Evolutionary conservation across 2,113 vertebrate species (phyloP), one percentile per base, ranked within the genome.

Genomic region (Sinocyclocheilus grahami): DNA sequence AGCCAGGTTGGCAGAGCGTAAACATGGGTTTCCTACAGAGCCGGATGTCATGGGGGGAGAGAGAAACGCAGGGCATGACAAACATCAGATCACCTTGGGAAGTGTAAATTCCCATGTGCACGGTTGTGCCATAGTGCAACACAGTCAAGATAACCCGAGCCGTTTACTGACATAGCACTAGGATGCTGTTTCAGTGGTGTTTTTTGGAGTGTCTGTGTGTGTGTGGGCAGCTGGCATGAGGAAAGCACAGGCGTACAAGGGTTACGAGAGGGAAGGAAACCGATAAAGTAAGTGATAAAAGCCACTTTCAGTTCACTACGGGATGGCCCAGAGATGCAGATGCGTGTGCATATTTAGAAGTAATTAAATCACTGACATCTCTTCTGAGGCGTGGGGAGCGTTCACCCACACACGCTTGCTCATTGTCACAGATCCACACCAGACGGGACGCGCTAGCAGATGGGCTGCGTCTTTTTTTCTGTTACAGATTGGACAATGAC

Each of bases 401-500:
- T 62, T 87, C 81, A 78, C 63, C 65, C 86, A 82, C 88, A 53
- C 77, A 65, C 48, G 3, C 48, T 77, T 78, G 42, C 69, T 62
- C 80, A 39, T 58, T 63, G 84, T 86, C 84, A 88, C 74, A 75
- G 62, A 58, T 60, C 33, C 65, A 14, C 51, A 42, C 30, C 85
- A 89, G 83, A 89, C 71, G 75, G 83, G 79, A 79, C 67, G 62
- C 14, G 20, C 48, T 74, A 83, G 79, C 89, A 90, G 89, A 90
- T 90, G 89, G 89, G 65, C 76, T 77, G 37, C 60, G 24, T 83
- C 83, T 87, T 81, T 81, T 33, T 53, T 55, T 77, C 81, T 46
- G 48, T 80, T 86, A 51, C 87, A 84, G 86, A 87, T 88, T 86
- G 87, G 86, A 87, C 83, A 87, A 55, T 86, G 85, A 88, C 74